Conservation (phyloP, 1,140 invertebrate genomes). For the Marisa cornuarietis region DNA sequence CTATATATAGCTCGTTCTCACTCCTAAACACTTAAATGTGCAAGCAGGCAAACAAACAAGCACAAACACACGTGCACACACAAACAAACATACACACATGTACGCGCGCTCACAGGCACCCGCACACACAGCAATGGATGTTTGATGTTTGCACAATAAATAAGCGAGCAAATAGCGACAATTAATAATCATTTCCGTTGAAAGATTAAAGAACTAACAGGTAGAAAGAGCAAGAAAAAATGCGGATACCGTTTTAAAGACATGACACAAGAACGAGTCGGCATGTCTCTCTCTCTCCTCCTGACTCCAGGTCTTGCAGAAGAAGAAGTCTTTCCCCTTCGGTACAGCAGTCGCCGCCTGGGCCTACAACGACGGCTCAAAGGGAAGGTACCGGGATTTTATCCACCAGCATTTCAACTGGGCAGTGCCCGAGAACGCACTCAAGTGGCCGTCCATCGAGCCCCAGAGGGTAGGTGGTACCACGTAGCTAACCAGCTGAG, state of each 20-base stretch:
- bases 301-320: not conserved
- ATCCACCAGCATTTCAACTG: slow-evolving; percentile 43
- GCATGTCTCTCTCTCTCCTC: not conserved
- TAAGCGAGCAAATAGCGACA: not conserved
- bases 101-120: not conserved
- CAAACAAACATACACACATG: too few relatives aligned
- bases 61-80: not conserved
- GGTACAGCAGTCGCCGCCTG: not conserved
- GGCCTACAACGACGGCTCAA: not conserved
- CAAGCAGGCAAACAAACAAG: slow-evolving; percentile 1
- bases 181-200: not conserved
- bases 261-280: not conserved
- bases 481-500: not conserved
- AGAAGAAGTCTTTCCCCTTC: not conserved
- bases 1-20: not conserved
- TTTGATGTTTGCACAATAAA: not conserved
- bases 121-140: not conserved
- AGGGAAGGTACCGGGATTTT: slow-evolving; percentile 28
- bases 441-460: slow-evolving; percentile 31
- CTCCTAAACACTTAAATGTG: not conserved
- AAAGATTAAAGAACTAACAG: not conserved
- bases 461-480: slow-evolving; percentile 15
- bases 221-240: not conserved
- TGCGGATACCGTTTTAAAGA: not conserved
- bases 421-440: slow-evolving; percentile 25